Evolutionary conservation across 2,797 vertebrate genomes (phyloP), one percentile per base, ranked within the genome.

Genomic region (Paedocypris micromegethes): DNA sequence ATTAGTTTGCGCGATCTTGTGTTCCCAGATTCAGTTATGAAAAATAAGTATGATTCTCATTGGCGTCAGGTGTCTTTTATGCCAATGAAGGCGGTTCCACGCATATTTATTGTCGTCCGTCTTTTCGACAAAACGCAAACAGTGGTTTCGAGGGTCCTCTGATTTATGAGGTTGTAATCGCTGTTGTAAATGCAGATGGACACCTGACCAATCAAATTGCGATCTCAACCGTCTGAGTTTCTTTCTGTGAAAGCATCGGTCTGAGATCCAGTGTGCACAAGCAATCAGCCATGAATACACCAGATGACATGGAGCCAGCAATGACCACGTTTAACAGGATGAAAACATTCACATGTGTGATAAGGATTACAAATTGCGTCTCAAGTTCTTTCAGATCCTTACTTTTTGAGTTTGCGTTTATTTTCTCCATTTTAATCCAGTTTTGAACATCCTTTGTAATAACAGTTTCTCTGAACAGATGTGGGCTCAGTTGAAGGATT

Each of bases 401-500:
- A 23, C 23, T 23, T 23, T 23, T 23, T 23, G 6, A 48, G 5
- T 42, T 7, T 9, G n/a, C 38, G 7, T 49, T 3, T 49, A 43
- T 3, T 45, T 61, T 72, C 57, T 54, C 45, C 70, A 64, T 72
- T 41, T 48, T 39, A 60, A 8, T 44, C 0, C 3, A 5, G 39
- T 61, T 55, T 49, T 63, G 49, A 44, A 9, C 45, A 69, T 68
- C 43, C 6, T 51, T 8, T 68, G 70, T 71, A 54, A 23, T 23
- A 23, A 23, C 23, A 23, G 23, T 66, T 51, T 2, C 44, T 72
- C 62, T 41, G 38, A 9, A 45, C 86, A 98, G 96, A 96, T 1
- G 95, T 98, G 65, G 96, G 96, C 67, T 98, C 96, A 0, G 95
- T 98, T 61, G 96, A 98, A 83, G 96, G 96, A 23, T 85, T 98